phyloP scores from a whole-genome alignment of 2,797 vertebrate genomes.

The Phyllotis vaccarum region DNA sequence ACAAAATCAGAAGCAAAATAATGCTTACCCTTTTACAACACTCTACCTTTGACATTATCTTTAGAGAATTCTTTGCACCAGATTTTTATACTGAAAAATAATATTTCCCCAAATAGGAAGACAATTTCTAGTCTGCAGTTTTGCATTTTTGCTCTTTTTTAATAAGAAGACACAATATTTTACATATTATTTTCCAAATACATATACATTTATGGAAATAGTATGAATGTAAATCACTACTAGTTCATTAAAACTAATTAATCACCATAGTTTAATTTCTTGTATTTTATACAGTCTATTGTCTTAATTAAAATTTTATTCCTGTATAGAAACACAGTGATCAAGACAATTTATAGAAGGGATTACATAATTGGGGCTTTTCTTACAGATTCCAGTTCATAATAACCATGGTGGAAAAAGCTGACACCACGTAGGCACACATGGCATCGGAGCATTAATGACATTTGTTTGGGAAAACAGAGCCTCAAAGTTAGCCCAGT shows the following conservation, averaged over 20 bases:
- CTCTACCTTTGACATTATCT: background rate
- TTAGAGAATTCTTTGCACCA: background rate
- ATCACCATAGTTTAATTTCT: background rate
- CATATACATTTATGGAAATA: background rate
- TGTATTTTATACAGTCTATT: background rate
- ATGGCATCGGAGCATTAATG: background rate
- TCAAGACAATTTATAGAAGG: background rate
- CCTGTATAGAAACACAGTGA: background rate
- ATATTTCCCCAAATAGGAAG: background rate
- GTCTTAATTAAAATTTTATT: background rate
- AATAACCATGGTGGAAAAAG: background rate
- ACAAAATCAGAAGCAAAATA: background rate
- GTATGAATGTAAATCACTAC: background rate
- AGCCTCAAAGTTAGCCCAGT: background rate
- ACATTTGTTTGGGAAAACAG: background rate
- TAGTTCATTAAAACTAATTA: background rate
- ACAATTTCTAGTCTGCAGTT: background rate
- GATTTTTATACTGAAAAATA: background rate
- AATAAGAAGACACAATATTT: background rate
- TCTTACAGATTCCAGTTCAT: background rate
- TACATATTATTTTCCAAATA: background rate
- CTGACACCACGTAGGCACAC: background rate
- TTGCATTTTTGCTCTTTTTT: background rate
- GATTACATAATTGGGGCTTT: background rate
- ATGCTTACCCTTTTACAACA: background rate